Evolutionary conservation across 2,113 vertebrate genomes (phyloP).

Genomic region (Ancistrus triradiatus): DNA sequence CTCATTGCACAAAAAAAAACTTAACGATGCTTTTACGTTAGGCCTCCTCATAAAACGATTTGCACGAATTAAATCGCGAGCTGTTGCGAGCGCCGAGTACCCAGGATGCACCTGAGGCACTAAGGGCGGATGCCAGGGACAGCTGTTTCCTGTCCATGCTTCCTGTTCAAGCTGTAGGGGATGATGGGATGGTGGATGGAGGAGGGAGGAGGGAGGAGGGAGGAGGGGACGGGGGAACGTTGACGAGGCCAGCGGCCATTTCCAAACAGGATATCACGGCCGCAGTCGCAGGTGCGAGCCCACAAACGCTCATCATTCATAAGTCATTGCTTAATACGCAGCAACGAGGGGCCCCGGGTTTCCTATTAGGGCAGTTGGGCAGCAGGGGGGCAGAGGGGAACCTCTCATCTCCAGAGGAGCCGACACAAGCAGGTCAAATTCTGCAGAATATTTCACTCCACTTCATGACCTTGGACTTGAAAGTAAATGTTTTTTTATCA

Average conservation of each 20-base stretch:
- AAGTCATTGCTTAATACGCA: constrained; percentile 40
- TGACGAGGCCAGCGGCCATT: constrained; percentile 44
- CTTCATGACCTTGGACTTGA: too few species aligned
- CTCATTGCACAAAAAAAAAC: too few species aligned
- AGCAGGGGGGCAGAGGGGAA: not conserved
- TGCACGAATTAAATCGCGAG: constrained; percentile 39
- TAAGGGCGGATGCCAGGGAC: constrained; percentile 62
- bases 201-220: constrained; percentile 4
- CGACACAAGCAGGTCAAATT: constrained; percentile 11
- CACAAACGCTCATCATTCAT: constrained; percentile 32
- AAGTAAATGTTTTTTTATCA: too few species aligned
- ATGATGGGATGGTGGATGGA: constrained; percentile 1
- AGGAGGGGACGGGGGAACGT: constrained; percentile 23
- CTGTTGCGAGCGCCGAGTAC: constrained; percentile 57
- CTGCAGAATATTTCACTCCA: constrained; percentile 4
- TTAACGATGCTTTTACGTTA: too few species aligned
- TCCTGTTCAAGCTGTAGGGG: constrained; percentile 54
- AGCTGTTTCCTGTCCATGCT: constrained; percentile 77
- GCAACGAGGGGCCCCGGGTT: constrained; percentile 14
- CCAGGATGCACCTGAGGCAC: constrained; percentile 79
- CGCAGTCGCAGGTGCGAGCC: constrained; percentile 59
- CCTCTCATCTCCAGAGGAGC: constrained; percentile 1
- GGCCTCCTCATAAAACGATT: constrained; percentile 27
- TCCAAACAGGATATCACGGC: constrained; percentile 65
- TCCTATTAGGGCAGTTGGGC: constrained; percentile 12